Evolutionary conservation across 2,113 vertebrate genomes (phyloP).

Genomic region (Hyla sarda): DNA sequence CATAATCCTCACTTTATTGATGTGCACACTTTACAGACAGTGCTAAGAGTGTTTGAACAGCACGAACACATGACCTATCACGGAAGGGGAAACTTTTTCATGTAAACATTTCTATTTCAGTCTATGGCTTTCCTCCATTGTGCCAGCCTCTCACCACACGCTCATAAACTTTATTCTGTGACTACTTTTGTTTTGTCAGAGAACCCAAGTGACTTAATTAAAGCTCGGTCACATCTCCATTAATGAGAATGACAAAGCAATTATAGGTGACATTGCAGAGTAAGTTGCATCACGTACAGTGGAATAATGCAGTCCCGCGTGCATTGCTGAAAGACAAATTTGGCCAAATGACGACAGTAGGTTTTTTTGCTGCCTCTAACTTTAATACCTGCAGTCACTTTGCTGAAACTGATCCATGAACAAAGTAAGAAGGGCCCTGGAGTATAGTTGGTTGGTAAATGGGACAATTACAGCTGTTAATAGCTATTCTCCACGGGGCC

Average conservation of each 20-base stretch:
- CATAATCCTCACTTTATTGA: background rate
- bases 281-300: conserved; percentile 63
- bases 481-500: conserved; percentile 64
- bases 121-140: background rate
- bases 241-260: conserved; percentile 66
- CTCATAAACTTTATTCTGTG: background rate
- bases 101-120: background rate
- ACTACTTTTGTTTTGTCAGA: conserved; percentile 47
- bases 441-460: conserved; percentile 70
- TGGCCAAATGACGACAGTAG: conserved; percentile 62
- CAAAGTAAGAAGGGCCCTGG: conserved; percentile 62
- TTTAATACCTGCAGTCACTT: conserved; percentile 56
- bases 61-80: background rate
- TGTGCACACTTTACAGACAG: background rate
- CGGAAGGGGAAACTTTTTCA: background rate
- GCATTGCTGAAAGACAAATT: conserved; percentile 50
- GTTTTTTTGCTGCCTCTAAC: conserved; percentile 62
- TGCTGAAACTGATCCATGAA: conserved; percentile 64
- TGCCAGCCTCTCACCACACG: background rate
- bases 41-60: background rate
- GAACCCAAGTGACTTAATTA: conserved; percentile 69
- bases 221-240: conserved; percentile 58
- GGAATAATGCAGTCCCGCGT: conserved; percentile 34
- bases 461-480: conserved; percentile 76
- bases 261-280: conserved; percentile 61